Base-by-base conservation (phyloP, 2,797 vertebrate genomes). In the Danio choprae region DNA sequence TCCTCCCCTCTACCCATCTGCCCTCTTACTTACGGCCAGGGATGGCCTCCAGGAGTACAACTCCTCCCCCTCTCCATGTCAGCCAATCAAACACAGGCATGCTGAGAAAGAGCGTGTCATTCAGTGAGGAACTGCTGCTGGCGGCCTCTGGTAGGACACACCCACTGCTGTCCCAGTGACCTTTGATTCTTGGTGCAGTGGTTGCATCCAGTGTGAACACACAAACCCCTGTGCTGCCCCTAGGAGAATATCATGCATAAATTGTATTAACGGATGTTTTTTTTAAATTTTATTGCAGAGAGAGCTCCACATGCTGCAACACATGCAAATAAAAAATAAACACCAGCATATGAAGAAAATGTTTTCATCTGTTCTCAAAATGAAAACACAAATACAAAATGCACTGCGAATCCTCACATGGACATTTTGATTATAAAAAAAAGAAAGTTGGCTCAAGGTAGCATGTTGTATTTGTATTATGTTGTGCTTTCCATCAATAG, bases 71-170 rank as follows among this genome's bases (percentile, higher is more conserved):
- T 87, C 92, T 93, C 80, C 94, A 90, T 88, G 91, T 90, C 93
- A 91, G 92, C 93, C 94, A 90, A 89, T 95, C 94, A 95, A 95
- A 95, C 92, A 93, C 94, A 85, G 90, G 93, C 90, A 92, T 95
- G 91, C 95, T 98, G 95, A 97, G 97, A 96, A 98, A 97, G 95
- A 96, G 95, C 83, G 95, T 98, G 93, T 99, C 97, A 92, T 98
- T 98, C 96, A 97, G 92, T 88, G 97, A 97, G 94, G 95, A 97
- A 93, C 93, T 99, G 92, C 95, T 98, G 93, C 95, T 96, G 95
- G 95, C 94, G 92, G 93, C 93, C 94, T 96, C 96, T 83, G 98
- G 97, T 99, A 99, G 95, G 97, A 96, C 94, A 91, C 94, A 89
- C 90, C 91, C 92, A 89, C 91, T 86, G 62, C 64, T 72, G 60